These are phyloP conservation scores for Allobates femoralis DNA, from an alignment of 2,797 vertebrate species.

Conservation along the genomic window DNA sequence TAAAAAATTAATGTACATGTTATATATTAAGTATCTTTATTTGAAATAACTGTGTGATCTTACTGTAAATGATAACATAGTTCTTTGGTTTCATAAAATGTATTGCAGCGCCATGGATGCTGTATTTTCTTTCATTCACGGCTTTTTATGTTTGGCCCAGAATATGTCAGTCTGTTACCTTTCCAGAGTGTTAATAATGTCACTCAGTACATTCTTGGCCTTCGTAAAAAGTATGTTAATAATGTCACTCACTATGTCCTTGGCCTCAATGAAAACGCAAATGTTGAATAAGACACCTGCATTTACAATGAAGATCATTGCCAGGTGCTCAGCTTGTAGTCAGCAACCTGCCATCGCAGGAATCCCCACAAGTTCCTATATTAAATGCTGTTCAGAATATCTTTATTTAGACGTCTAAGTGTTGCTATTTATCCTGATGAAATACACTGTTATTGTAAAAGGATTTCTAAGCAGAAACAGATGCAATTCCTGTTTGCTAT, in stretches of 20 bases:
- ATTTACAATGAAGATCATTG: constrained; percentile 40
- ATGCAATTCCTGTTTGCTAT: constrained; percentile 9
- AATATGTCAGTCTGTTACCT: constrained; percentile 29
- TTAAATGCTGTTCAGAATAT: constrained; percentile 31
- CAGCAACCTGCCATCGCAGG: constrained; percentile 22
- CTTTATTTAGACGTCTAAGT: constrained; percentile 42
- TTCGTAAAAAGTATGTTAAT: constrained; percentile 43
- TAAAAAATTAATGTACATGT: too few species aligned
- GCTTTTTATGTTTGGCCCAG: neutral
- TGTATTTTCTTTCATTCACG: constrained; percentile 17
- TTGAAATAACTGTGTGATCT: neutral
- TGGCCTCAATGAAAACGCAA: constrained; percentile 18
- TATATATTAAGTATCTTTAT: neutral
- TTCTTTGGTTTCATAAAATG: neutral
- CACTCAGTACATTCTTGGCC: constrained; percentile 30
- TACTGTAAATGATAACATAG: neutral
- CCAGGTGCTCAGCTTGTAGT: constrained; percentile 42
- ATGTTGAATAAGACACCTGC: constrained; percentile 46
- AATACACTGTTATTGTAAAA: constrained; percentile 7
- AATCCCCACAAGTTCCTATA: constrained; percentile 25
- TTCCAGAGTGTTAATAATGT: constrained; percentile 47
- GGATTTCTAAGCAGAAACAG: constrained; percentile 10
- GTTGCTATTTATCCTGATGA: constrained; percentile 24
- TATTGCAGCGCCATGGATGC: neutral
- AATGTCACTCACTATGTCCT: constrained; percentile 48